A percentile compares a stretch with the other conserved stretches of the same genome.
These are phyloP conservation scores for Astur gentilis DNA, from an alignment of 2,113 vertebrate genomes.

Conservation along the genomic window DNA sequence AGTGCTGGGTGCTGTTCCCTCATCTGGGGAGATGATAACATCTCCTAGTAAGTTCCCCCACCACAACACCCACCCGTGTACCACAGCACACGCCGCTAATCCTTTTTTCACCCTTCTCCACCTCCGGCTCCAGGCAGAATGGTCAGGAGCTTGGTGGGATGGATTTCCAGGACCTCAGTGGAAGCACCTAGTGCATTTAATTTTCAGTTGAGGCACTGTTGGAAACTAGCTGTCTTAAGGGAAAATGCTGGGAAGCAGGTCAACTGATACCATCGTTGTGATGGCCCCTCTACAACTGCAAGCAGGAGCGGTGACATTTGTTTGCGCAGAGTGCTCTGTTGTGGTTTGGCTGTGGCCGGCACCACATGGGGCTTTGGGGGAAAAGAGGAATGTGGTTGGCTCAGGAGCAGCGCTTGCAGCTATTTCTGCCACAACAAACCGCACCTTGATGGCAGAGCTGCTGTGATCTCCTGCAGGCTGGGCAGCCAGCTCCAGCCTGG, in stretches of 20 bases:
- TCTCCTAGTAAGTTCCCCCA: neutral
- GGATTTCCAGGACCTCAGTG: neutral
- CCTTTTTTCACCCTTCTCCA: neutral
- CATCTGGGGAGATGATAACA: neutral
- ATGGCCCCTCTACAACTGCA: neutral
- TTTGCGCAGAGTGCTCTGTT: neutral
- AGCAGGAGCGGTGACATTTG: neutral
- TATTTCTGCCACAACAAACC: neutral
- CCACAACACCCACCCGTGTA: neutral
- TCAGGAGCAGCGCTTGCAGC: neutral
- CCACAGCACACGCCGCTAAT: neutral
- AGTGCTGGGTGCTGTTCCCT: neutral
- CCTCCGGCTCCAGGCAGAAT: neutral
- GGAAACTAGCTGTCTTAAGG: neutral
- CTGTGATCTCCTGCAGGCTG: accelerated
- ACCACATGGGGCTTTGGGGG: neutral
- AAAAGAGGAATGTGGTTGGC: neutral
- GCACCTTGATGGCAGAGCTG: accelerated
- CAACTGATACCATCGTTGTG: neutral
- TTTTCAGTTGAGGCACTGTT: neutral
- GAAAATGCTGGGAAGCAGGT: accelerated
- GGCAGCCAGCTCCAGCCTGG: neutral
- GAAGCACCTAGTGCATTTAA: neutral
- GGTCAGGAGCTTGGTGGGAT: neutral
- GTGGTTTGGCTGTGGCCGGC: neutral